Base-by-base conservation (phyloP, 1,140 invertebrate genomes). In the Elysia chlorotica region DNA sequence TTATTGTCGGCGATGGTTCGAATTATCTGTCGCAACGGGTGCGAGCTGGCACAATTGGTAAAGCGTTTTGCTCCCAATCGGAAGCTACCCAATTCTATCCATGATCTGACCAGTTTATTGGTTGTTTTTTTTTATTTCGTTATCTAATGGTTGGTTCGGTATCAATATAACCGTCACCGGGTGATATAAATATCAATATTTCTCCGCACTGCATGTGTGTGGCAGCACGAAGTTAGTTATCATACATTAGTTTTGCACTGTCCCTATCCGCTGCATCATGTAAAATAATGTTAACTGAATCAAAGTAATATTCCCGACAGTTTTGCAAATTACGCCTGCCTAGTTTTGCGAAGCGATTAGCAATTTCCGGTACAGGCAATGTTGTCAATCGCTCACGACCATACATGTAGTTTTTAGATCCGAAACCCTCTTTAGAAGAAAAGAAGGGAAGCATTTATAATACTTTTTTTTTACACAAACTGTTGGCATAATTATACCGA, bases 81-180 rank as follows among this genome's bases (percentile, higher is more conserved):
- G 0, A 93, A 93, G 79, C 93, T 94, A 1, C 93, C 93, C 80
- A 94, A 94, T 74, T 92, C 90, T 25, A 93, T 89, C 65, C 36
- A 38, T 59, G 67, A 56, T 59, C 54, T 69, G 30, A 59, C 67
- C 38, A n/a, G n/a, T n/a, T n/a, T n/a, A n/a, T n/a, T n/a, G n/a
- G n/a, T n/a, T n/a, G n/a, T n/a, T n/a, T n/a, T n/a, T n/a, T n/a
- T n/a, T n/a, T n/a, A n/a, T n/a, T n/a, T n/a, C n/a, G n/a, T n/a
- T n/a, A n/a, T n/a, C 67, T 69, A 48, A n/a, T 48, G 10, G n/a
- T 14, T 14, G n/a, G n/a, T 14, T 48, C 10, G 41, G 41, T 48
- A 48, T 48, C 10, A 48, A 48, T 48, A 14, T 14, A n/a, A 48
- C 41, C 10, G 10, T 14, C 41, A 48, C 41, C 10, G 10, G 41